These are phyloP conservation scores for Microcaecilia unicolor DNA, from an alignment of 2,797 vertebrate genomes.

Conservation along the genomic window DNA sequence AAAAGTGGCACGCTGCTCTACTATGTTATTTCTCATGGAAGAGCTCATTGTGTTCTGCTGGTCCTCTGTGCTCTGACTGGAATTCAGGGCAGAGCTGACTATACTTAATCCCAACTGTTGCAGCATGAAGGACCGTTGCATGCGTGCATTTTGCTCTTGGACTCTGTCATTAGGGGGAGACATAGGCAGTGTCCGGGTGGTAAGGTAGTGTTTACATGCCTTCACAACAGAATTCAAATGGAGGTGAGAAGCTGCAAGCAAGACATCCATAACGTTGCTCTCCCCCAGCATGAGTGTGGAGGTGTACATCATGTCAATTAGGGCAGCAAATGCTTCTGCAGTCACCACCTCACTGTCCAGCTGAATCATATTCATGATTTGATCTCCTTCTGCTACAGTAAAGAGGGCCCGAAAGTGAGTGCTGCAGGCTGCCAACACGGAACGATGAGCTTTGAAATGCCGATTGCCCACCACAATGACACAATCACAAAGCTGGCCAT, in stretches of 20 bases:
- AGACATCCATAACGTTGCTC: conserved; percentile 95
- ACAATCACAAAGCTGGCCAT: conserved; percentile 92
- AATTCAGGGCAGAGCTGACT: conserved; percentile 82
- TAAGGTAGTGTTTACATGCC: conserved; percentile 96
- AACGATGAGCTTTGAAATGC: conserved; percentile 94
- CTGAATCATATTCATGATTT: conserved; percentile 94
- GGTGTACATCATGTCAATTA: conserved; percentile 98
- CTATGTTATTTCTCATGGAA: conserved; percentile 38
- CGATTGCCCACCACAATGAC: conserved; percentile 89
- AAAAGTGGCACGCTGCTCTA: conserved; percentile 74
- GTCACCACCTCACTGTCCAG: conserved; percentile 96
- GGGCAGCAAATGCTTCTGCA: conserved; percentile 87
- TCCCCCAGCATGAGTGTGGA: conserved; percentile 96
- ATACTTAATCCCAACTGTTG: conserved; percentile 93
- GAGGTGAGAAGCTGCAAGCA: conserved; percentile 90
- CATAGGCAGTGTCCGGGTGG: conserved; percentile 84
- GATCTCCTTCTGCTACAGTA: conserved; percentile 85
- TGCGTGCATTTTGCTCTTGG: conserved; percentile 62
- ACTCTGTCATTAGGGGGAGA: conserved; percentile 70
- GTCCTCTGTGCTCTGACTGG: conserved; percentile 58
- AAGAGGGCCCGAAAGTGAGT: conserved; percentile 94
- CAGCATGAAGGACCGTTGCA: conserved; percentile 90
- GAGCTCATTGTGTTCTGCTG: conserved; percentile 38
- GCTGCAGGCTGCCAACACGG: conserved; percentile 90
- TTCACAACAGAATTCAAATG: conserved; percentile 95